These are phyloP conservation scores for Rhagologus leucostigma DNA, from an alignment of 2,113 vertebrate genomes.

Conservation along the genomic window DNA sequence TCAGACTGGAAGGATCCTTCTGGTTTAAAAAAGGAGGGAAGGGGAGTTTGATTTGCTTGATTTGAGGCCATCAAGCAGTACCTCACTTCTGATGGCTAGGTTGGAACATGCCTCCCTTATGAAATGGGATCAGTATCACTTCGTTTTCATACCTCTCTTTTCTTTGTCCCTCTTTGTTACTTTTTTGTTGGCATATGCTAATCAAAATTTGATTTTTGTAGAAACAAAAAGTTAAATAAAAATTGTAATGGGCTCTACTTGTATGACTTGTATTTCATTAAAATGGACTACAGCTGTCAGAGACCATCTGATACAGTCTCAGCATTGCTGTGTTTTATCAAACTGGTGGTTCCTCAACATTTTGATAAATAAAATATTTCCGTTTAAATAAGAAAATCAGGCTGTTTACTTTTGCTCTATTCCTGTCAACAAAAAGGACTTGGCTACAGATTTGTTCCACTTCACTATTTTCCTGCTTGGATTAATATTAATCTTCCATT, in stretches of 20 bases:
- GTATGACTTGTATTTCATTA: slow-evolving; percentile 34
- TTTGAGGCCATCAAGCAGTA: background rate
- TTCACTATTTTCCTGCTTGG: background rate
- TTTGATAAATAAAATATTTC: slow-evolving; percentile 49
- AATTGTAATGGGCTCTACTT: background rate
- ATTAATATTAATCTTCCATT: slow-evolving; percentile 65
- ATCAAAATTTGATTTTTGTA: slow-evolving; percentile 45
- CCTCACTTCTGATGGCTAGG: slow-evolving; percentile 22
- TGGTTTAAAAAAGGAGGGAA: background rate
- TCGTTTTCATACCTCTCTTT: slow-evolving; percentile 29
- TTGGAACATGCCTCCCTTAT: slow-evolving; percentile 13
- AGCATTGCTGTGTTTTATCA: slow-evolving; percentile 43
- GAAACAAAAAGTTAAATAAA: slow-evolving; percentile 52
- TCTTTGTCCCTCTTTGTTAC: slow-evolving; percentile 49
- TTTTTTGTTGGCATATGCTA: slow-evolving; percentile 72
- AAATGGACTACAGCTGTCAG: slow-evolving; percentile 31
- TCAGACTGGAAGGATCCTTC: slow-evolving; percentile 11
- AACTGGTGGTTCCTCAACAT: slow-evolving; percentile 46
- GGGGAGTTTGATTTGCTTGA: background rate
- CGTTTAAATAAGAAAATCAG: slow-evolving; percentile 58
- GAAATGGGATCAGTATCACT: slow-evolving; percentile 40
- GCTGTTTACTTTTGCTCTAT: slow-evolving; percentile 66
- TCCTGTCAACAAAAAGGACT: slow-evolving; percentile 74
- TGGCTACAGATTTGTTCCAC: slow-evolving; percentile 41
- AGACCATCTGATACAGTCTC: slow-evolving; percentile 35